A percentile compares a stretch with the other conserved stretches of the same genome.
phyloP scores from a whole-genome alignment of 1,140 invertebrate species.

The Drosophila malerkotliana region DNA sequence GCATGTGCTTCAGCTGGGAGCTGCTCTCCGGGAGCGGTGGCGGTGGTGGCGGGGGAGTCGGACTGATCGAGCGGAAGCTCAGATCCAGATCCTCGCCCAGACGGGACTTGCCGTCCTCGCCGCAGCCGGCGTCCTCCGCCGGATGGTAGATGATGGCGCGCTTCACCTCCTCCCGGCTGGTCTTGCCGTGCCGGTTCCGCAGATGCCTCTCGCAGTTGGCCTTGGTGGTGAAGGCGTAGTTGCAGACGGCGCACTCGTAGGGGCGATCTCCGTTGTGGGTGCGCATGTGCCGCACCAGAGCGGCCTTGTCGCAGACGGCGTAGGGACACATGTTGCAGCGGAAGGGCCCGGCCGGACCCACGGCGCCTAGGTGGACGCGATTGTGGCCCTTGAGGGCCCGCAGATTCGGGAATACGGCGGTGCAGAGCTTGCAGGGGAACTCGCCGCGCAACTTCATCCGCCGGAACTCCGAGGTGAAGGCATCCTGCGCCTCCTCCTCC shows the following conservation, averaged over 20 bases:
- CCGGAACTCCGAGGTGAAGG: slow-evolving; percentile 91
- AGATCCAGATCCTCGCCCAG: slow-evolving; percentile 68
- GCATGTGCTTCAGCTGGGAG: slow-evolving; percentile 84
- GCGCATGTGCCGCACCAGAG: slow-evolving; percentile 94
- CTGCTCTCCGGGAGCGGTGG: slow-evolving; percentile 81
- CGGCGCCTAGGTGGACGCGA: slow-evolving; percentile 89
- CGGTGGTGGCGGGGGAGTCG: slow-evolving; percentile 48
- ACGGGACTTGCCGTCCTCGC: slow-evolving; percentile 79
- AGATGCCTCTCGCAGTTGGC: slow-evolving; percentile 95
- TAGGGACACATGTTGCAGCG: slow-evolving; percentile 97
- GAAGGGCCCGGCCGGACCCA: slow-evolving; percentile 89
- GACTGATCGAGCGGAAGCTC: slow-evolving; percentile 52
- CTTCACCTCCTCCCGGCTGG: slow-evolving; percentile 92
- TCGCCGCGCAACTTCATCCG: slow-evolving; percentile 94
- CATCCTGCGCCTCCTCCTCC: slow-evolving; percentile 92
- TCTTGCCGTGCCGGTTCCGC: slow-evolving; percentile 94
- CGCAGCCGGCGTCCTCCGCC: slow-evolving; percentile 90
- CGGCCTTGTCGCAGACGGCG: slow-evolving; percentile 94
- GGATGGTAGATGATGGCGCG: slow-evolving; percentile 93
- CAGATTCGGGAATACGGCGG: slow-evolving; percentile 93
- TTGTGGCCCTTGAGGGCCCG: slow-evolving; percentile 95
- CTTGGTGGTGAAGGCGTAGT: slow-evolving; percentile 98
- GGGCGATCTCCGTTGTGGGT: slow-evolving; percentile 97
- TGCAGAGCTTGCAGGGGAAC: slow-evolving; percentile 94
- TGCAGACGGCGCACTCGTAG: slow-evolving; percentile 96